Base-by-base conservation (phyloP, 2,888 invertebrate genomes). In the Drosophila paramelanica region DNA sequence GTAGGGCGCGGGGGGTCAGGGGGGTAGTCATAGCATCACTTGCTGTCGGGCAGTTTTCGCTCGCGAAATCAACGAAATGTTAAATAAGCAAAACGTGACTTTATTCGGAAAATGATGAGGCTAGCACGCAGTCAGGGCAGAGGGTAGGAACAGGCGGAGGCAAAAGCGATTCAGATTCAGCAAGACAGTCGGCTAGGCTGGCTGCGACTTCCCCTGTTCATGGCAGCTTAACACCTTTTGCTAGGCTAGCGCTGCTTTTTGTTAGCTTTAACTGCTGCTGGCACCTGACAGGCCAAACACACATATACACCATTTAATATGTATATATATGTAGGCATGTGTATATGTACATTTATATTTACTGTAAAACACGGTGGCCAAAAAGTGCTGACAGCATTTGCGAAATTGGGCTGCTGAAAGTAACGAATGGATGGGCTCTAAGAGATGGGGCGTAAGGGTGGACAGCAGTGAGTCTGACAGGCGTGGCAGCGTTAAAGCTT, bases 81-180 rank as follows among this genome's bases (percentile, higher is more conserved):
- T 83, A 88, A 84, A 87, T 87, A 89, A 84, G 84, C 89, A 89
- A 78, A 89, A 89, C 84, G 84, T 87, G 84, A 84, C 84, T 81
- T 87, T 89, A 81, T 89, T 87, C 69, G 60, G 65, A 84, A 88
- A 88, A 83, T 83, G 81, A 83, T 83, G 88, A 67, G 67, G 49
- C 65, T 56, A 67, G 66, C 69, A 60, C 50, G 25, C 20, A 38
- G 25, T 4, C 11, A 5, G 39, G n/a, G 39, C 39, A 1, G 10
- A 31, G 14, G 31, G 25, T 3, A 1, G 46, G 31, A 5, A 20
- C n/a, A 14, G 39, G 25, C 23, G 43, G 36, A 43, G 55, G 51
- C 20, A 51, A 31, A 45, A n/a, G 23, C 39, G 55, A 36, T 45
- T 45, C 52, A 56, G 41, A 70, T 71, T 36, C 49, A 39, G 47